Percentiles rank a stretch among this genome's conserved stretches.
phyloP scores from a whole-genome alignment of 1,140 invertebrate genomes.

The Mercenaria mercenaria region DNA sequence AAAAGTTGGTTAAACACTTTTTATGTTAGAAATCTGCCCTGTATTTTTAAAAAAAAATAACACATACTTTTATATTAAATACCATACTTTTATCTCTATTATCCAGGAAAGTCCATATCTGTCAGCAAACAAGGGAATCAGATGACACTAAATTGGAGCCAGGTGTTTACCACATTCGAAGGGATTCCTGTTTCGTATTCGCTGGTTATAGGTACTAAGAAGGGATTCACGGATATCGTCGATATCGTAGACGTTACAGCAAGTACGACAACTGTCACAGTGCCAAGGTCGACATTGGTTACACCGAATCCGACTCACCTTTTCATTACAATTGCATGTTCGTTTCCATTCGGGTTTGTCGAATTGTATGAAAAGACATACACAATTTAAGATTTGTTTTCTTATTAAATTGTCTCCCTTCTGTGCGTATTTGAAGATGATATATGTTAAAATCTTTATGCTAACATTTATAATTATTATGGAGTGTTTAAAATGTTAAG shows the following conservation, averaged over 20 bases:
- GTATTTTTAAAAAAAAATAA: no score
- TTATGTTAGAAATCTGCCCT: no score
- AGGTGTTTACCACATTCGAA: neutral
- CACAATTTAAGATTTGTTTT: neutral
- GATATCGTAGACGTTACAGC: neutral
- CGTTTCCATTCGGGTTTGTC: neutral
- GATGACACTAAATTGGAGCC: neutral
- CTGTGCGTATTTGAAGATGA: no score
- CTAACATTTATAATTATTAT: no score
- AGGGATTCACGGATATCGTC: neutral
- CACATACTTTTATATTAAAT: no score
- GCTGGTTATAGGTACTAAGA: neutral
- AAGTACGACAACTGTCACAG: neutral
- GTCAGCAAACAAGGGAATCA: neutral
- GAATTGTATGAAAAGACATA: neutral
- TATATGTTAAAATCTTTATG: no score
- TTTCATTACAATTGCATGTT: neutral
- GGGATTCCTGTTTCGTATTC: neutral
- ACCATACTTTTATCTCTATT: no score
- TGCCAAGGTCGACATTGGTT: neutral
- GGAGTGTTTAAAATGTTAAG: no score
- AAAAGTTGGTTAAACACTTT: no score
- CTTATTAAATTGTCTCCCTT: no score
- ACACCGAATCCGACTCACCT: neutral
- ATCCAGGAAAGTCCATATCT: neutral